Conservation (phyloP, 1,140 invertebrate genomes). For the Drosophila oshimai region DNA sequence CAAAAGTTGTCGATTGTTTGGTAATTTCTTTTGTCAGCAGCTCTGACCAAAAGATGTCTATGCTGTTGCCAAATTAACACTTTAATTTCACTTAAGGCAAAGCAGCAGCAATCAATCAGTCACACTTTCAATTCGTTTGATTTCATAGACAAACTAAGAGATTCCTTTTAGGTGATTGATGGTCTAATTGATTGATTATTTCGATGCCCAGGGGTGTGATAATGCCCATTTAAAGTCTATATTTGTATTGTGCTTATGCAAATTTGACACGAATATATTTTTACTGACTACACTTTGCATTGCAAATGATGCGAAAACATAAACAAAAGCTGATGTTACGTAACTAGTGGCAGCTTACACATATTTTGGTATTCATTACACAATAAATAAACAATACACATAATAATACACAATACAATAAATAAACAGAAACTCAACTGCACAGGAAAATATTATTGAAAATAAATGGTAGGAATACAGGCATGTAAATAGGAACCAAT, state of each 20-base stretch:
- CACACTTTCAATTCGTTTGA: neutral
- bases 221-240: constrained; percentile 26
- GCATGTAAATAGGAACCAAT: neutral
- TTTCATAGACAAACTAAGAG: neutral
- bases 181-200: constrained; percentile 49
- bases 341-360: neutral
- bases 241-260: constrained; percentile 26
- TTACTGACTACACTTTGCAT: constrained; percentile 3
- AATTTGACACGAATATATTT: constrained; percentile 30
- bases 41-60: neutral
- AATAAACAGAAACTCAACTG: too few relatives aligned
- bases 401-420: constrained; percentile 28
- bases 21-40: constrained; percentile 11
- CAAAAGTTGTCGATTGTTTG: constrained; percentile 30
- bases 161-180: constrained; percentile 35
- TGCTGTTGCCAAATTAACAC: constrained; percentile 27
- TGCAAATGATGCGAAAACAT: constrained; percentile 11
- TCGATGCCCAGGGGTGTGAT: constrained; percentile 18
- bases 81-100: constrained; percentile 37
- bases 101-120: constrained; percentile 39
- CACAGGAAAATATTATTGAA: constrained; percentile 18
- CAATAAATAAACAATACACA: constrained; percentile 29
- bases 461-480: constrained; percentile 9
- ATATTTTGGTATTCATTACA: constrained; percentile 11
- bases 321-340: constrained; percentile 17